Conservation (phyloP, 1,140 invertebrate species). For the Trichogramma pretiosum region DNA sequence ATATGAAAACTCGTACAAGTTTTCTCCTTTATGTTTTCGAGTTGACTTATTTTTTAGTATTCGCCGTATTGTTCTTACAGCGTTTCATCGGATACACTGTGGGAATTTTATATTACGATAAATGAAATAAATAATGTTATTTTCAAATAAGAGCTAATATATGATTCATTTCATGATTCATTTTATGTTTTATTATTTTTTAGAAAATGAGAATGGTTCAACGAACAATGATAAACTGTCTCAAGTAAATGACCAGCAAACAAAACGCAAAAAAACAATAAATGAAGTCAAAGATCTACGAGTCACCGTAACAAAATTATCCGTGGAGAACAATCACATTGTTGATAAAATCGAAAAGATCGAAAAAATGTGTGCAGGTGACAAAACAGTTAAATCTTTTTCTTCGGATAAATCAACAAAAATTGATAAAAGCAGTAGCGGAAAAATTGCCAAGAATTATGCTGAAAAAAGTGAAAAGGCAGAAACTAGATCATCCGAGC, state of each 20-base stretch:
- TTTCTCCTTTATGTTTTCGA: too few relatives aligned
- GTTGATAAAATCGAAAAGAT: conserved; percentile 30
- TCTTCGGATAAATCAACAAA: conserved; percentile 23
- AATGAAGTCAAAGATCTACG: conserved; percentile 49
- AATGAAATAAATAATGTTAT: too few relatives aligned
- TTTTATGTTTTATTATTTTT: conserved; percentile 22
- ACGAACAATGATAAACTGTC: conserved; percentile 27
- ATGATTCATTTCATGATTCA: too few relatives aligned
- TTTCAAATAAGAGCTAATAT: too few relatives aligned
- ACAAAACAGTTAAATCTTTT: conserved; percentile 27
- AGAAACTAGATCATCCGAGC: conserved; percentile 4
- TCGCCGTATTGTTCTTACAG: too few relatives aligned
- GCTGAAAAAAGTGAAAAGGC: conserved; percentile 19
- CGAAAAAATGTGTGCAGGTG: conserved; percentile 24
- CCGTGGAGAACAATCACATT: conserved; percentile 32
- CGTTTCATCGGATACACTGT: too few relatives aligned
- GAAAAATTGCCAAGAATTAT: conserved; percentile 21
- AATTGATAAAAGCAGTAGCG: conserved; percentile 19
- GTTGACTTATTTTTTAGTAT: too few relatives aligned
- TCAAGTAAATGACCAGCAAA: conserved; percentile 33
- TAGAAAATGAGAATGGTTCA: conserved; percentile 22
- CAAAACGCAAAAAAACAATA: conserved; percentile 46
- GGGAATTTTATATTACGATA: too few relatives aligned
- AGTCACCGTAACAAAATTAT: conserved; percentile 46
- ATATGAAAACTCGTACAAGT: too few relatives aligned